Evolutionary conservation across 2,113 vertebrate genomes (phyloP), one percentile per base, ranked within the genome.

Genomic region (Saguinus midas): DNA sequence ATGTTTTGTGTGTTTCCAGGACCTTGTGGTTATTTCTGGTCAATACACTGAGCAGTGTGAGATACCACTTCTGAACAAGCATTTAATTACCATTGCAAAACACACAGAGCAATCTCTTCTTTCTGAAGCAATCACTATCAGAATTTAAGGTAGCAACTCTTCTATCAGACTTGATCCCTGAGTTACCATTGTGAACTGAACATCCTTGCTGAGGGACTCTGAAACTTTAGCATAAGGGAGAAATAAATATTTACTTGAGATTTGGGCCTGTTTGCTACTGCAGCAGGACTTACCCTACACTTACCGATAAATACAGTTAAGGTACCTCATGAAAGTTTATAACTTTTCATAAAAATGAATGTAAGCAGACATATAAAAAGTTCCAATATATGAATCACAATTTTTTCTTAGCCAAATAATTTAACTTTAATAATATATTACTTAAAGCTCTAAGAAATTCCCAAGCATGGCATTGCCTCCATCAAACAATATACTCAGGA

Each of bases 321-420:
- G 8, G 4, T 57, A 20, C 32, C 29, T 57, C 83, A 52, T 55
- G 40, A 84, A 88, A 80, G 4, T 27, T 5, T 52, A 27, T 66
- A 90, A 58, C 21, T 55, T 57, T 68, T 86, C 81, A 61, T 86
- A 58, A 66, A 66, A 79, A 88, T 78, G 55, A 75, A 80, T 55
- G 6, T 73, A 80, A 85, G 35, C 2, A 35, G 29, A 79, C 50
- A 23, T 80, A 17, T 89, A 86, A 76, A 73, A 81, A 32, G 2
- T 90, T 11, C n/a, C 40, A 86, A 5, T 87, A 87, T 37, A 27
- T 81, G 40, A 81, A 45, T 82, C 81, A 12, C 11, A 50, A 0
- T 58, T 43, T 90, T 10, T 93, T 29, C 12, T 43, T 93, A 9
- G 55, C 66, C 11, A 58, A 90, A 58, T 57, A 55, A 61, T 76